Evolutionary conservation across 2,113 vertebrate species (phyloP).

Genomic region (Rutilus rutilus): DNA sequence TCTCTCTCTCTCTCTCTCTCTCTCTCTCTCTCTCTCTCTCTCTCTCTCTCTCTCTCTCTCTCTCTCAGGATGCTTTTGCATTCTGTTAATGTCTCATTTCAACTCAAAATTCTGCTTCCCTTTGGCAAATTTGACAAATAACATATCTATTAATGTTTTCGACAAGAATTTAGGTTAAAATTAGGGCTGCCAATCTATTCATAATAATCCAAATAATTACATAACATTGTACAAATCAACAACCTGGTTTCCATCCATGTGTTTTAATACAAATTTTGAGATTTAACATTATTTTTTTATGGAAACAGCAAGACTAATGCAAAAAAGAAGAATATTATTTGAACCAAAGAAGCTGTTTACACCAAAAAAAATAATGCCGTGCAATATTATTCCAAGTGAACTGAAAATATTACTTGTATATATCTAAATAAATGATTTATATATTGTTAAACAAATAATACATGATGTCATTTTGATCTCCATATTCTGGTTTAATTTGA

Average conservation of each 20-base stretch:
- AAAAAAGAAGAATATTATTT: neutral
- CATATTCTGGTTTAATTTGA: no score
- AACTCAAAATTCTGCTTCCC: neutral
- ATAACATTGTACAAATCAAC: neutral
- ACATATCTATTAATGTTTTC: neutral
- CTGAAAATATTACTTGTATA: neutral
- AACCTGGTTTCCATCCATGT: neutral
- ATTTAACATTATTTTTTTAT: neutral
- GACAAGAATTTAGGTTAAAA: neutral
- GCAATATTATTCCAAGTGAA: neutral
- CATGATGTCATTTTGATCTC: neutral
- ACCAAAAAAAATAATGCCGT: no score
- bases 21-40: no score
- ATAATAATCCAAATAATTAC: neutral
- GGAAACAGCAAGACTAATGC: neutral
- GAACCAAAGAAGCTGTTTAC: no score
- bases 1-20: no score
- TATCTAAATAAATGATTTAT: neutral
- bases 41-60: no score
- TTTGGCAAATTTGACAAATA: neutral
- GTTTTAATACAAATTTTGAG: neutral
- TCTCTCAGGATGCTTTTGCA: neutral
- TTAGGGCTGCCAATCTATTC: neutral
- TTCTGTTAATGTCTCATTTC: neutral
- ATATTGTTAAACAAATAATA: neutral